Base-by-base conservation (phyloP, 2,888 invertebrate species). In the Holacanthella duospinosa region DNA sequence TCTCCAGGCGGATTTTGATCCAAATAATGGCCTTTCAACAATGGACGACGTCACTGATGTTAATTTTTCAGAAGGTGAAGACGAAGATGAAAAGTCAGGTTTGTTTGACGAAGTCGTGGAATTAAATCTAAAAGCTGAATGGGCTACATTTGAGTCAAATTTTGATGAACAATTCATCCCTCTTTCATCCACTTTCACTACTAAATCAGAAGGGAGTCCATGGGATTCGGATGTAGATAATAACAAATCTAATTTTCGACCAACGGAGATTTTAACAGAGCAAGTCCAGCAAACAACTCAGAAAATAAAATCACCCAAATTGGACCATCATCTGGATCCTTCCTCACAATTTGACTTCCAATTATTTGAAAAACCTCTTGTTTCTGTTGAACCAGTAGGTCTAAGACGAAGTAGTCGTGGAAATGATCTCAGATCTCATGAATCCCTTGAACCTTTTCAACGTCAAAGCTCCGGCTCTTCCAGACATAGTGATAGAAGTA, bases 71-170 rank as follows among this genome's bases (percentile, higher is more conserved):
- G 73, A 73, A 44, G 71, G 69, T 19, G 66, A 66, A 12, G 68
- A 68, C 29, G 70, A 68, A 29, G 65, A 70, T 27, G 71, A 68
- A 9, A 69, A 68, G 59, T 70, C 68, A 56, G 61, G 66, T 27
- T 53, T 70, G 43, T 69, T 70, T 27, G 70, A 72, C 12, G 72
- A 72, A 44, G 71, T 68, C 9, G 60, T 65, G 1, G 64, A 60
- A 25, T 58, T 66, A 1, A 43, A 44, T 12, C 19, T 29, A n/a
- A 60, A 56, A n/a, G n/a, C 43, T 24, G 68, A 68, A 25, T 73
- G 73, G 73, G 73, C 73, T 2, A 73, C 73, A n/a, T 73, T 73
- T 60, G 73, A 73, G 43, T 68, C 73, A 1, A 69, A 68, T 43
- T 73, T 73, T 66, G 73, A 71, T 4, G 72, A 72, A 43, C 66